phyloP scores from a whole-genome alignment of 2,888 invertebrate species.

The Frankliniella intonsa region DNA sequence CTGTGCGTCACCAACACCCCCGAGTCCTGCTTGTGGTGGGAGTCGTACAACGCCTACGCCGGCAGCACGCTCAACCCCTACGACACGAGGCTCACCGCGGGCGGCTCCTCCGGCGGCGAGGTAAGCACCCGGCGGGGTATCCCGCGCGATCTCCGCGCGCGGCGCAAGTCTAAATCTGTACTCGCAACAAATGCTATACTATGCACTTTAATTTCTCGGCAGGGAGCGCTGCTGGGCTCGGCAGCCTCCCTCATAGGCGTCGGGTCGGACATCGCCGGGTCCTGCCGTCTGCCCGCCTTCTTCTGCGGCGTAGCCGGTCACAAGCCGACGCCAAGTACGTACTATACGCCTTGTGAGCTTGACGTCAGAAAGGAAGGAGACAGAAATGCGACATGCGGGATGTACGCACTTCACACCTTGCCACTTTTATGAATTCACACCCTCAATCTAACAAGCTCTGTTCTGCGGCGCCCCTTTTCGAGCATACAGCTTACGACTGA shows the following conservation, averaged over 20 bases:
- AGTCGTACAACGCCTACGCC: slow-evolving; percentile 71
- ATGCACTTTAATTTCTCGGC: no score
- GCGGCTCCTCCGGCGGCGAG: slow-evolving; percentile 88
- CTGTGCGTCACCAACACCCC: slow-evolving; percentile 80
- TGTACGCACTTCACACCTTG: no score
- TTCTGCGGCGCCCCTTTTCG: no score
- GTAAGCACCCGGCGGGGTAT: slow-evolving; percentile 45
- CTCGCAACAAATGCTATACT: no score
- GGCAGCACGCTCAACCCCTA: slow-evolving; percentile 82
- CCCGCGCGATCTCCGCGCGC: no score
- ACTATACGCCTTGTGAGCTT: no score
- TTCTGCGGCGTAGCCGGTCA: slow-evolving; percentile 89
- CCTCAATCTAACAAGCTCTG: no score
- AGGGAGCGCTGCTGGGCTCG: slow-evolving; percentile 68
- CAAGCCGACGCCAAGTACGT: slow-evolving; percentile 66
- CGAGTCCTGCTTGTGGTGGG: slow-evolving; percentile 84
- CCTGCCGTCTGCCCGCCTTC: slow-evolving; percentile 81
- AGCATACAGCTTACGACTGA: no score
- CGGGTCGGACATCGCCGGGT: slow-evolving; percentile 85
- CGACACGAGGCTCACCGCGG: slow-evolving; percentile 64
- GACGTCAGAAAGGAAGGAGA: no score
- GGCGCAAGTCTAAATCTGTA: no score
- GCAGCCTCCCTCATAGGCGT: slow-evolving; percentile 76
- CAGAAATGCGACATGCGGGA: no score
- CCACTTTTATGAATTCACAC: no score